These are phyloP conservation scores for Cavia aperea DNA, from an alignment of 2,113 vertebrate genomes.

Conservation along the genomic window DNA sequence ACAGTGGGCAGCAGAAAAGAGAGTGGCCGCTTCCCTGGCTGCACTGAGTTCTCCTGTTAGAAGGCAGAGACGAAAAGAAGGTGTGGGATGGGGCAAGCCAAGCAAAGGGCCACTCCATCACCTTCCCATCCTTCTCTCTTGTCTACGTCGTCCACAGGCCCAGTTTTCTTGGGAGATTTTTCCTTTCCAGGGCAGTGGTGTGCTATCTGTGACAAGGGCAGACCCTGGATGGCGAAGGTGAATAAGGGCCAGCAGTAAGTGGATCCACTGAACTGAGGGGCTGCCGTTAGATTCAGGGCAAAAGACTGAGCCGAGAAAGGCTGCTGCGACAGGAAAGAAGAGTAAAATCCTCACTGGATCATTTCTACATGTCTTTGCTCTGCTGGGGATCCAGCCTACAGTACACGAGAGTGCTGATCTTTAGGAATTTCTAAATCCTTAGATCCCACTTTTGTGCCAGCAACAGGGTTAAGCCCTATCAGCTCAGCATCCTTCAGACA, in stretches of 20 bases:
- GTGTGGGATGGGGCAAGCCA: not conserved
- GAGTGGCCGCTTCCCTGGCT: conserved; percentile 87
- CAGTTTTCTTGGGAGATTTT: not conserved
- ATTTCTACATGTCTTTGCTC: not conserved
- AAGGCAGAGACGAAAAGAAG: conserved; percentile 30
- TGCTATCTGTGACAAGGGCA: conserved; percentile 28
- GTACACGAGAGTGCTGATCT: not conserved
- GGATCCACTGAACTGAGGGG: not conserved
- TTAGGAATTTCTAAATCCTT: not conserved
- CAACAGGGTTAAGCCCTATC: not conserved
- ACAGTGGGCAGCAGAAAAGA: conserved; percentile 93
- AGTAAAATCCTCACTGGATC: not conserved
- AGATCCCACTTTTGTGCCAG: not conserved
- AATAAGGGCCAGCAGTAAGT: not conserved
- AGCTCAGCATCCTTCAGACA: not conserved
- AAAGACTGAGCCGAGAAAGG: conserved; percentile 2
- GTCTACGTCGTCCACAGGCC: not conserved
- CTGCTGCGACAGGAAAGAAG: not conserved
- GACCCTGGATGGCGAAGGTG: not conserved
- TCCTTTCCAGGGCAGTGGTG: not conserved
- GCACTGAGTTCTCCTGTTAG: conserved; percentile 83
- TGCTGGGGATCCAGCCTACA: not conserved
- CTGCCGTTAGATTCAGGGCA: not conserved
- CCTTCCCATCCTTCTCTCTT: not conserved
- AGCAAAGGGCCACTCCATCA: not conserved